These are phyloP conservation scores for Drosophila dunni DNA, from an alignment of 1,140 invertebrate genomes.

Conservation along the genomic window DNA sequence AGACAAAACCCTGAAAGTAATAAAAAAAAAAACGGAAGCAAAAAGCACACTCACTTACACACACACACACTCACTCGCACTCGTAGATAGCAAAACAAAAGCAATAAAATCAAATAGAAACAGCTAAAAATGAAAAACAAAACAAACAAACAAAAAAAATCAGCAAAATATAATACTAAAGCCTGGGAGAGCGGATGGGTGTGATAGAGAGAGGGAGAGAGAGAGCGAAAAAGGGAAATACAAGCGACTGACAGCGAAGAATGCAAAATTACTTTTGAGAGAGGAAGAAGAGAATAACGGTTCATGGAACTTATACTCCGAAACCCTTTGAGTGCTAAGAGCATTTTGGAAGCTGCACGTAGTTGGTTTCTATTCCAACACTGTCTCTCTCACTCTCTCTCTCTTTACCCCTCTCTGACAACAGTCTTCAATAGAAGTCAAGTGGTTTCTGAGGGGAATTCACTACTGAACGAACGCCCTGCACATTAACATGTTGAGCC, in stretches of 20 bases:
- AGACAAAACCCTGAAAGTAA: constrained; percentile 49
- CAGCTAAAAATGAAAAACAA: constrained; percentile 11
- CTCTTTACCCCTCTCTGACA: neutral
- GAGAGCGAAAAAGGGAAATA: constrained; percentile 11
- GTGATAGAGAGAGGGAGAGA: neutral
- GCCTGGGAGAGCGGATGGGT: neutral
- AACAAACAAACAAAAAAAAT: constrained; percentile 7
- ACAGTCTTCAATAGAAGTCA: constrained; percentile 35
- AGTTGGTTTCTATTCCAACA: constrained; percentile 18
- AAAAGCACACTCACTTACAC: constrained; percentile 1
- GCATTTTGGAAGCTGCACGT: constrained; percentile 56
- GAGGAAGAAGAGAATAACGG: constrained; percentile 9
- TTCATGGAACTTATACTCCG: constrained; percentile 36
- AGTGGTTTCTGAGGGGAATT: constrained; percentile 17
- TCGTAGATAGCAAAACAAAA: constrained; percentile 35
- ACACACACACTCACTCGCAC: constrained; percentile 4
- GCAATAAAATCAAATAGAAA: constrained; percentile 76
- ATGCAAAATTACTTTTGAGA: constrained; percentile 68
- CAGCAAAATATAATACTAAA: neutral
- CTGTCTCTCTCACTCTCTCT: neutral
- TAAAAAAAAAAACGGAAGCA: constrained; percentile 12
- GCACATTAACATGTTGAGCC: constrained; percentile 78
- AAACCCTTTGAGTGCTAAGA: constrained; percentile 26
- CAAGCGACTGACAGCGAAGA: constrained; percentile 50
- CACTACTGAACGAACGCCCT: constrained; percentile 56